phyloP scores from a whole-genome alignment of 2,797 vertebrate genomes.

The Sebastes minor region DNA sequence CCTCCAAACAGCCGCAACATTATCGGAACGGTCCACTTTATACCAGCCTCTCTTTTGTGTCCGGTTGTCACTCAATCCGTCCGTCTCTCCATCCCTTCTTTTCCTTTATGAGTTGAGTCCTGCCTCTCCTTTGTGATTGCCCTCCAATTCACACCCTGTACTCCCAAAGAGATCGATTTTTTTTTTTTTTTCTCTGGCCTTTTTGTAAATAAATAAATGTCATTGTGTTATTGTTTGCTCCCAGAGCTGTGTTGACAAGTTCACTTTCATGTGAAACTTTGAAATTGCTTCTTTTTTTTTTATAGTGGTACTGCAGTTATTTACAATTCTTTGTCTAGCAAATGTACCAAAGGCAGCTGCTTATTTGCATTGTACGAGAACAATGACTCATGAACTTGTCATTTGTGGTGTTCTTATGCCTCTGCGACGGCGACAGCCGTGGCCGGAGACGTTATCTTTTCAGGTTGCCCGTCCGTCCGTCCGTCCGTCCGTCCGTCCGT shows the following conservation, averaged over 20 bases:
- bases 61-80: slow-evolving; percentile 57
- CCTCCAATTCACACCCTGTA: slow-evolving; percentile 45
- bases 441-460: too few species aligned
- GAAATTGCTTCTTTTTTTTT: slow-evolving; percentile 40
- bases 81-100: slow-evolving; percentile 34
- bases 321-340: slow-evolving; percentile 19
- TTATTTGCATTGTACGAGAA: slow-evolving; percentile 11
- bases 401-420: background rate
- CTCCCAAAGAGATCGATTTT: slow-evolving; percentile 55
- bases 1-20: slow-evolving; percentile 55
- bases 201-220: slow-evolving; percentile 68
- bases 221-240: slow-evolving; percentile 55
- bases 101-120: slow-evolving; percentile 48
- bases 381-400: background rate
- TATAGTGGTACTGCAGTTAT: slow-evolving; percentile 11
- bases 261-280: slow-evolving; percentile 63
- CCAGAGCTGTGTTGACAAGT: slow-evolving; percentile 46
- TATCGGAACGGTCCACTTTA: slow-evolving; percentile 70
- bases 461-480: too few species aligned
- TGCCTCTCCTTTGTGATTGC: slow-evolving; percentile 66
- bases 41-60: slow-evolving; percentile 63
- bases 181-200: slow-evolving; percentile 52
- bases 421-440: too few species aligned
- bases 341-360: slow-evolving; percentile 4
- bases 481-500: too few species aligned